Evolutionary conservation across 2,113 vertebrate species (phyloP).

Genomic region (Chrysochloris asiatica): DNA sequence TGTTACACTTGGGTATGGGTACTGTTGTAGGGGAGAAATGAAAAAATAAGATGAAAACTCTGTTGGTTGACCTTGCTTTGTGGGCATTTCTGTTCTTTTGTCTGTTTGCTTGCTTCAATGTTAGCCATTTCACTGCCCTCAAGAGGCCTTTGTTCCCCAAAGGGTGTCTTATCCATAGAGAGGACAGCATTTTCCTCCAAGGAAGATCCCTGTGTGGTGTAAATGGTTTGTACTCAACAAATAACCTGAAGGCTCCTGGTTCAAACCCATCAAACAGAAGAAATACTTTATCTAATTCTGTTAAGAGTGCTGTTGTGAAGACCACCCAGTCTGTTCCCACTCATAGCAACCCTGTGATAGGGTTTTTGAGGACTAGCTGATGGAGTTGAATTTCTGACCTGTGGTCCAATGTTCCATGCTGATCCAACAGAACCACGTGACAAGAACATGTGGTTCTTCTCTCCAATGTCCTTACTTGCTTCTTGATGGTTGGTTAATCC

Average conservation of each 20-base stretch:
- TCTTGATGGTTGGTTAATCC: background rate
- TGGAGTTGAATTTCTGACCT: too few species aligned
- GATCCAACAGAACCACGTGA: too few species aligned
- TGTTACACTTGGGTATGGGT: slow-evolving; percentile 62
- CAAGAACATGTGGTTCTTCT: too few species aligned
- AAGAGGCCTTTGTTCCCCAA: background rate
- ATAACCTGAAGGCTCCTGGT: background rate
- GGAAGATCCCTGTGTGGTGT: background rate
- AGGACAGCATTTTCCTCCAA: slow-evolving; percentile 6
- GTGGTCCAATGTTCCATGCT: too few species aligned
- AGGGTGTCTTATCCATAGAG: background rate
- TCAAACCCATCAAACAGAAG: background rate
- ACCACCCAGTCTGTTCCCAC: too few species aligned
- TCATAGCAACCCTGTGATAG: too few species aligned
- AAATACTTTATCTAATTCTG: too few species aligned
- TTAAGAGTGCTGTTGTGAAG: too few species aligned
- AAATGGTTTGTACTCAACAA: background rate
- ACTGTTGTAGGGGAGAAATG: slow-evolving; percentile 51
- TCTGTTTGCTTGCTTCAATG: background rate
- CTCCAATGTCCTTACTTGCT: background rate
- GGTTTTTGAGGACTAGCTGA: too few species aligned
- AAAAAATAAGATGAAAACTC: slow-evolving; percentile 52
- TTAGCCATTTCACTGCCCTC: background rate
- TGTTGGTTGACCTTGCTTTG: slow-evolving; percentile 36
- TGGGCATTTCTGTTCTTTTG: background rate